Percentiles rank a stretch among this genome's conserved stretches.
phyloP scores from a whole-genome alignment of 2,113 vertebrate genomes.

The Thunnus thynnus region DNA sequence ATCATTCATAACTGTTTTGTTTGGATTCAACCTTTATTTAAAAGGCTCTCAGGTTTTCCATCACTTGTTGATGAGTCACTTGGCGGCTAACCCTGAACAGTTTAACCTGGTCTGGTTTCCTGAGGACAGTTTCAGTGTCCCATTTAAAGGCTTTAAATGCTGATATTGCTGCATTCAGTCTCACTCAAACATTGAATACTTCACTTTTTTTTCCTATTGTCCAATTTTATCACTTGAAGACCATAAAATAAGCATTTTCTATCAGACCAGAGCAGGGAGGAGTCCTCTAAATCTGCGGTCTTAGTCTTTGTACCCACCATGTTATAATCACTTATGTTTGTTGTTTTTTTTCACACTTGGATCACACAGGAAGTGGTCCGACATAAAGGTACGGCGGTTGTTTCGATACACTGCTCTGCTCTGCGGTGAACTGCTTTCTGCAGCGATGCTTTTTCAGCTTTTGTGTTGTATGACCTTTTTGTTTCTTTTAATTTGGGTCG shows the following conservation, averaged over 20 bases:
- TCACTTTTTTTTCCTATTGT: too few relatives aligned
- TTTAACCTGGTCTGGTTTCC: background rate
- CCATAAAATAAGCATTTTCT: too few relatives aligned
- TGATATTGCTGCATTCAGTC: background rate
- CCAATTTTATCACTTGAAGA: too few relatives aligned
- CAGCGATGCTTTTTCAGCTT: background rate
- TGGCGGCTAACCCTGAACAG: background rate
- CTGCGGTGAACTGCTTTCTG: background rate
- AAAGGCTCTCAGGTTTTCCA: background rate
- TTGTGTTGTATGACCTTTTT: background rate
- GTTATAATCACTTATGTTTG: background rate
- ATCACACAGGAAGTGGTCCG: slow-evolving; percentile 50
- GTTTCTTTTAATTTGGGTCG: background rate
- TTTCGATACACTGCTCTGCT: background rate
- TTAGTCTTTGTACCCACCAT: fast-evolving
- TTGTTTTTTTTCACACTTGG: background rate
- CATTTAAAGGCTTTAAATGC: background rate
- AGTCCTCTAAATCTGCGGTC: background rate
- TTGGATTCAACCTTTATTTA: background rate
- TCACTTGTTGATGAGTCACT: background rate
- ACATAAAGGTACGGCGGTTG: background rate
- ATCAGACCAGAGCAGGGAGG: background rate
- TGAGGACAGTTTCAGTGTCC: background rate
- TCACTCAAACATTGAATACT: too few relatives aligned
- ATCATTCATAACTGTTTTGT: too few relatives aligned